Evolutionary conservation across 2,113 vertebrate genomes (phyloP).

Genomic region (Psittacus erithacus): DNA sequence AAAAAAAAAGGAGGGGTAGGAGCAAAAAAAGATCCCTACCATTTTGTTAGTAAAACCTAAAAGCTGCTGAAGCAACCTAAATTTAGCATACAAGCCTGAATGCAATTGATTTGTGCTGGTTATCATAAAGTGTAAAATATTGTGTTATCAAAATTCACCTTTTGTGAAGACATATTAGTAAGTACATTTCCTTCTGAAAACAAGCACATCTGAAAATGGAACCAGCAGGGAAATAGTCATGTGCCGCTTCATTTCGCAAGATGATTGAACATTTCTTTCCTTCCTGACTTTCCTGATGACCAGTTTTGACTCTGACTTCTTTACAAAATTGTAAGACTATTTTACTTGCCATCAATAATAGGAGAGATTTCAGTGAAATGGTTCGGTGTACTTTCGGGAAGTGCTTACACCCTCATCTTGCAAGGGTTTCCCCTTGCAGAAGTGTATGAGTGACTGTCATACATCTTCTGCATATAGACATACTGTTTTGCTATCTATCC

Average conservation of each 20-base stretch:
- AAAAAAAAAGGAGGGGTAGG: too few relatives aligned
- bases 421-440: neutral
- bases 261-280: neutral
- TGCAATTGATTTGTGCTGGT: neutral
- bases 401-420: accelerated
- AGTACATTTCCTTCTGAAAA: neutral
- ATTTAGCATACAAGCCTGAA: neutral
- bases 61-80: neutral
- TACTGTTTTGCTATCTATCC: neutral
- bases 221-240: neutral
- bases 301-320: neutral
- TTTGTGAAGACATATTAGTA: neutral
- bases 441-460: neutral
- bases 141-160: neutral
- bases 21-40: accelerated
- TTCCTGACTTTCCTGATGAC: neutral
- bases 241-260: neutral
- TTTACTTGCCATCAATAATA: neutral
- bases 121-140: neutral
- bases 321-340: neutral
- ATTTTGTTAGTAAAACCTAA: neutral
- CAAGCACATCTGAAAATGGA: neutral
- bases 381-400: neutral
- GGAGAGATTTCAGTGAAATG: neutral
- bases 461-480: neutral